phyloP scores from a whole-genome alignment of 2,888 invertebrate species.

The Philereme transversata region DNA sequence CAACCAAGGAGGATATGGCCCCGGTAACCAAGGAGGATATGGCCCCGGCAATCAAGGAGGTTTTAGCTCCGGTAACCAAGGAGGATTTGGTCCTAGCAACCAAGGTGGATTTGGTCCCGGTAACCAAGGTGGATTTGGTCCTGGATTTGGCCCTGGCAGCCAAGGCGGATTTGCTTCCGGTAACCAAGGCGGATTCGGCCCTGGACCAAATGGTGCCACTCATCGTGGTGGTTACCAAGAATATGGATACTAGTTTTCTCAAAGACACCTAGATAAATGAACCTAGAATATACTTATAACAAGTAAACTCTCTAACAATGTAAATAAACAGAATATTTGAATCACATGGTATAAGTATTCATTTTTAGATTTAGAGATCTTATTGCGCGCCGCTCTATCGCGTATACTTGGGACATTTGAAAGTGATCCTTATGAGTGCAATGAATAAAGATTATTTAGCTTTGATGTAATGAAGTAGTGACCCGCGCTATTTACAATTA shows the following conservation, averaged over 20 bases:
- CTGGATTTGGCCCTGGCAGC: constrained; percentile 6
- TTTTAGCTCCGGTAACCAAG: constrained; percentile 15
- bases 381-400: too few relatives aligned
- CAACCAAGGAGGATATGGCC: constrained; percentile 21
- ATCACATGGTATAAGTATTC: too few relatives aligned
- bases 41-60: constrained; percentile 13
- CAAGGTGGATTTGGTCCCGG: constrained; percentile 19
- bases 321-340: too few relatives aligned
- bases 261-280: too few relatives aligned
- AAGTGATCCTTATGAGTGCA: too few relatives aligned
- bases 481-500: too few relatives aligned
- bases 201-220: constrained; percentile 7
- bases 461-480: too few relatives aligned
- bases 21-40: constrained; percentile 16
- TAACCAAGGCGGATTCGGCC: constrained; percentile 17
- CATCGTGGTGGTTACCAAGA: constrained; percentile 29
- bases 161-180: constrained; percentile 12
- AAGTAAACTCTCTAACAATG: too few relatives aligned
- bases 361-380: too few relatives aligned
- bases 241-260: constrained; percentile 23
- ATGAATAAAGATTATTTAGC: too few relatives aligned
- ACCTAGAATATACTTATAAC: too few relatives aligned
- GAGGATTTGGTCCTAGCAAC: constrained; percentile 16
- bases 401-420: too few relatives aligned
- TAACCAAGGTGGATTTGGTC: constrained; percentile 14